Percentiles rank a stretch among this genome's conserved stretches.
These are phyloP conservation scores for Drosophila ercepeae DNA, from an alignment of 1,140 invertebrate species.

Conservation along the genomic window DNA sequence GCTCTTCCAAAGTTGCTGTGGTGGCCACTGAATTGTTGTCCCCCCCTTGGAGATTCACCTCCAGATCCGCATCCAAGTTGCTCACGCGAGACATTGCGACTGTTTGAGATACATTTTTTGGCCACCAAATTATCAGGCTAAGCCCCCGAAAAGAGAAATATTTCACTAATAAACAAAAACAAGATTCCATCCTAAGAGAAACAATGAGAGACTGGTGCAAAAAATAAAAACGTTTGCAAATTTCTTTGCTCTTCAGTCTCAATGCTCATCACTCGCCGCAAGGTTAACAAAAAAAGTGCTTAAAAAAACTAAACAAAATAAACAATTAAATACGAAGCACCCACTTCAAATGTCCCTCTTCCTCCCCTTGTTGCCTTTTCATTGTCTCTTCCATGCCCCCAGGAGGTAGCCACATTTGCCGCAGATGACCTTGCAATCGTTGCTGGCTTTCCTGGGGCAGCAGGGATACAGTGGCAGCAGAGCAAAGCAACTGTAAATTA, in stretches of 20 bases:
- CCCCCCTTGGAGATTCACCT: constrained; percentile 30
- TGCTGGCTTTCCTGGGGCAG: constrained; percentile 54
- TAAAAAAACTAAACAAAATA: constrained; percentile 47
- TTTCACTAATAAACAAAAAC: neutral
- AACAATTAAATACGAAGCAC: constrained; percentile 28
- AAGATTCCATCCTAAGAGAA: constrained; percentile 18
- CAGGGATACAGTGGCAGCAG: constrained; percentile 74
- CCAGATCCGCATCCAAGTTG: constrained; percentile 65
- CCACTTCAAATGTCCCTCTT: constrained; percentile 6
- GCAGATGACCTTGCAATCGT: constrained; percentile 77
- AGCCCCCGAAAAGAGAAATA: constrained; percentile 19
- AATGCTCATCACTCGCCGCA: constrained; percentile 18
- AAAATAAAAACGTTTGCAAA: constrained; percentile 18
- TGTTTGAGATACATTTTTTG: constrained; percentile 23
- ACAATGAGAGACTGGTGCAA: constrained; percentile 3
- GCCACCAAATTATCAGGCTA: neutral
- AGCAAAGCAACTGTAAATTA: constrained; percentile 60
- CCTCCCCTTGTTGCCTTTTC: neutral
- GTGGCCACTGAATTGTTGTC: constrained; percentile 49
- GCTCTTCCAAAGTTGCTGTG: constrained; percentile 48
- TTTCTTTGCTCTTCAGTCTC: constrained; percentile 24
- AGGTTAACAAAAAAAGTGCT: constrained; percentile 39
- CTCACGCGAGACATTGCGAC: constrained; percentile 58
- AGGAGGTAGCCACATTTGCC: constrained; percentile 73
- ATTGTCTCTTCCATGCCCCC: constrained; percentile 74